A percentile compares a stretch with the other conserved stretches of the same genome.
Evolutionary conservation across 2,113 vertebrate genomes (phyloP).

Genomic region (Dicentrarchus labrax): DNA sequence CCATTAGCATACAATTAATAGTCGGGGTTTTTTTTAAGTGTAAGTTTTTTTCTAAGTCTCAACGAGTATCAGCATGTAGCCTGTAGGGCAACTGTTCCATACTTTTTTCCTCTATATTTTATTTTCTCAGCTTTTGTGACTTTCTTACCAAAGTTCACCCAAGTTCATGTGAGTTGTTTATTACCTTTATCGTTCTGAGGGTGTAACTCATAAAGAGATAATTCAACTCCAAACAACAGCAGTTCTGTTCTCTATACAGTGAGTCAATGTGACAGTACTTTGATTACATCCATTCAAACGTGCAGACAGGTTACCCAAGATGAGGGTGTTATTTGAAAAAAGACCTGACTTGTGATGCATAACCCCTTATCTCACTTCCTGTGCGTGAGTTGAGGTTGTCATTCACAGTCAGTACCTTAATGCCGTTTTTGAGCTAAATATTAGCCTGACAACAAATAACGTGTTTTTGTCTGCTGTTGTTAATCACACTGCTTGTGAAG

Average conservation of each 20-base stretch:
- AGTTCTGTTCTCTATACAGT: neutral
- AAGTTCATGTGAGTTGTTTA: neutral
- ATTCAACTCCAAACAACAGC: slow-evolving; percentile 1
- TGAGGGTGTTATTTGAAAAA: neutral
- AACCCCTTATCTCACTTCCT: slow-evolving; percentile 25
- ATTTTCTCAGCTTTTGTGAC: neutral
- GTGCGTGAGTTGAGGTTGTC: neutral
- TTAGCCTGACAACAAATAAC: neutral
- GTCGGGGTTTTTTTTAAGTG: too few species aligned
- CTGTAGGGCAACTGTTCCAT: neutral
- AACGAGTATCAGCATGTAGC: too few species aligned
- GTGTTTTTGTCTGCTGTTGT: neutral
- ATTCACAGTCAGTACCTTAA: neutral
- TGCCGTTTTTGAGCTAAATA: neutral
- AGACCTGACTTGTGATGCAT: neutral
- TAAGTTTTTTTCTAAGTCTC: too few species aligned
- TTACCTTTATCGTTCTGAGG: neutral
- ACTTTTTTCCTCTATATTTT: neutral
- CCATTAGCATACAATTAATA: too few species aligned
- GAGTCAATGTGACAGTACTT: slow-evolving; percentile 1
- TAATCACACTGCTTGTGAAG: slow-evolving; percentile 19
- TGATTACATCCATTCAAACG: slow-evolving; percentile 35
- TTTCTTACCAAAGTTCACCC: neutral
- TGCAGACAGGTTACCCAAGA: neutral
- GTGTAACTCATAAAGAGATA: neutral